Percentiles rank a stretch among this genome's conserved stretches.
Conservation (phyloP, 1,140 invertebrate species). For the Ladona fulva region DNA sequence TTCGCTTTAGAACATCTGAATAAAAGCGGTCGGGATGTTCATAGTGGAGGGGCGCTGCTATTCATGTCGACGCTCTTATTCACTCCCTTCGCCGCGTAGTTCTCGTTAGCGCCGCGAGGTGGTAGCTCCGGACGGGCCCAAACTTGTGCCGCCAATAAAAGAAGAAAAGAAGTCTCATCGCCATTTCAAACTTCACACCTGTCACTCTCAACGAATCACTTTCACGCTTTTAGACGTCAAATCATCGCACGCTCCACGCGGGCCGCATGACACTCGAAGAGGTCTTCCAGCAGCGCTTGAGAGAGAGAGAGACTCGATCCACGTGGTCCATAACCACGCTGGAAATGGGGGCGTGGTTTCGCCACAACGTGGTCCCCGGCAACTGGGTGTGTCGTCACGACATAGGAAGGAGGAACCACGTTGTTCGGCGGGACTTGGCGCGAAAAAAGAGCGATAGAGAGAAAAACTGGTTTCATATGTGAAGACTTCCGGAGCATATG, state of each 20-base stretch:
- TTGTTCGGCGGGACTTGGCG: background rate
- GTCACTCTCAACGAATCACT: slow-evolving; percentile 20
- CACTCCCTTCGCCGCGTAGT: background rate
- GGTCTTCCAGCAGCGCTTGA: background rate
- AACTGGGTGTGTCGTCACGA: too few relatives aligned
- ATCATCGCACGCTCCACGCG: slow-evolving; percentile 19
- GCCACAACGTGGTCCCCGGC: too few relatives aligned
- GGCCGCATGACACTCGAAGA: slow-evolving; percentile 12
- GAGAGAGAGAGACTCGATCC: too few relatives aligned
- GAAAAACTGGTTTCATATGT: background rate
- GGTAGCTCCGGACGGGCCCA: background rate
- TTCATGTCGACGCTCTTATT: too few relatives aligned
- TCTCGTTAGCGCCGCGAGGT: background rate
- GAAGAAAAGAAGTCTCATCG: background rate
- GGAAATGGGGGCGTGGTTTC: too few relatives aligned
- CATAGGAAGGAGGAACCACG: too few relatives aligned
- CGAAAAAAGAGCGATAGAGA: background rate
- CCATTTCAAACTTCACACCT: slow-evolving; percentile 11
- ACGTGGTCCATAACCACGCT: too few relatives aligned
- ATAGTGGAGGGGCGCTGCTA: too few relatives aligned
- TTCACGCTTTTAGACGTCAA: slow-evolving; percentile 21
- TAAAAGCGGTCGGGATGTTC: too few relatives aligned
- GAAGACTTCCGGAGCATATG: slow-evolving; percentile 18
- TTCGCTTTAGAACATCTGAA: too few relatives aligned
- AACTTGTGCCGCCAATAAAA: background rate